These are phyloP conservation scores for Pyrochroa serraticornis DNA, from an alignment of 2,888 invertebrate species.

Conservation along the genomic window DNA sequence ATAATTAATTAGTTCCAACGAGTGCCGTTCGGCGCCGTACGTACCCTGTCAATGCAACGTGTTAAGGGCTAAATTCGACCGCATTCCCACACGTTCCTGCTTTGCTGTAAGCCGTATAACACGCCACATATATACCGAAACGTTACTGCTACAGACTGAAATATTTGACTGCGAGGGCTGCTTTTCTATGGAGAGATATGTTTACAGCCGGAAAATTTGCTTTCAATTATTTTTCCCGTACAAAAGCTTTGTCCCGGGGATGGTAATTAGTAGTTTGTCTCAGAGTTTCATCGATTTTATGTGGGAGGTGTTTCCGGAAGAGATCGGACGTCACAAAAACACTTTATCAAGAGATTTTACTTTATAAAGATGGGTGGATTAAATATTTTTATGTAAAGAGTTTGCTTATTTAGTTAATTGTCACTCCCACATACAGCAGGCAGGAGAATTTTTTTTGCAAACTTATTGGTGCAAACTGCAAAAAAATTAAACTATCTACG, in stretches of 20 bases:
- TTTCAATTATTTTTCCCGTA: constrained; percentile 34
- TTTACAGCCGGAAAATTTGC: constrained; percentile 40
- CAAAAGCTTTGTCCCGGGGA: constrained; percentile 10
- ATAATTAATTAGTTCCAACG: constrained; percentile 59
- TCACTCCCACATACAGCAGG: no score
- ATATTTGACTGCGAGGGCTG: constrained; percentile 18
- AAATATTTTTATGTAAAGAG: no score
- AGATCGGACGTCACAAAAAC: no score
- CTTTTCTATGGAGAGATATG: constrained; percentile 40
- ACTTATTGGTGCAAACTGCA: no score
- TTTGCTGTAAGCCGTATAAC: constrained; percentile 2
- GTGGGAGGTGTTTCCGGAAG: no score
- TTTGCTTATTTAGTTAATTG: no score
- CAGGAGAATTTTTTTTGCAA: no score
- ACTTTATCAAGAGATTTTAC: no score
- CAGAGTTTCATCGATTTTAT: no score
- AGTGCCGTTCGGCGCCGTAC: constrained; percentile 51
- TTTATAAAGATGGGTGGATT: no score
- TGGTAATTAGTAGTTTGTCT: constrained; percentile 10
- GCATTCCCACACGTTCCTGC: constrained; percentile 7
- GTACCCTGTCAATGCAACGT: constrained; percentile 9
- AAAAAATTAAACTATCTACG: no score
- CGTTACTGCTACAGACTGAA: constrained; percentile 12
- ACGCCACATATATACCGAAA: constrained; percentile 1
- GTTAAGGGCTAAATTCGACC: constrained; percentile 21